phyloP scores from a whole-genome alignment of 2,797 vertebrate species.

The Myotis pilosus region DNA sequence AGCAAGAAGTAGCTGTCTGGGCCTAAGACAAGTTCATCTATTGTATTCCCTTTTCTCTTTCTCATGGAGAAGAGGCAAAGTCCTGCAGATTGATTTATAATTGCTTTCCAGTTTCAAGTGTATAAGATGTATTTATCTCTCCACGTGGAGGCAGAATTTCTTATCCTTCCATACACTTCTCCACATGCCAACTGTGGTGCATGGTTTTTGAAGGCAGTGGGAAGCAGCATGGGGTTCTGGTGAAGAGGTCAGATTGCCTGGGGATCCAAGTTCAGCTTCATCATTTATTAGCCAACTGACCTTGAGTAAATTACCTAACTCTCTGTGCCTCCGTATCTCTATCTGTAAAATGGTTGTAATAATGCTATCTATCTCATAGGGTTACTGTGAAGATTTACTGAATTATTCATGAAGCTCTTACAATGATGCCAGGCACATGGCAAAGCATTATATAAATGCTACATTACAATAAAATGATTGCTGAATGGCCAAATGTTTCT shows the following conservation, averaged over 20 bases:
- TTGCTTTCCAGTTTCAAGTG: neutral
- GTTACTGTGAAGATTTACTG: neutral
- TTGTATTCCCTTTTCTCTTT: neutral
- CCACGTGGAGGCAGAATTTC: neutral
- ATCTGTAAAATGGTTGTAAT: neutral
- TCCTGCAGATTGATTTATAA: neutral
- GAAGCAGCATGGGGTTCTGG: neutral
- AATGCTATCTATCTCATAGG: neutral
- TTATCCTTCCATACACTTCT: neutral
- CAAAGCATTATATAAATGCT: neutral
- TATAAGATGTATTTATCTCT: neutral
- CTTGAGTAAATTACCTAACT: neutral
- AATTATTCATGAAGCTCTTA: neutral
- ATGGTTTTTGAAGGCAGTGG: neutral
- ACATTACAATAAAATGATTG: constrained; percentile 28
- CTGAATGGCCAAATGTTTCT: neutral
- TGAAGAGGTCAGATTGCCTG: neutral
- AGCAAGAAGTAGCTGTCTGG: neutral
- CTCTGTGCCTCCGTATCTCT: neutral
- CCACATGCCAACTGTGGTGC: neutral
- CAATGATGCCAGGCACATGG: neutral
- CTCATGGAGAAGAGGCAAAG: neutral
- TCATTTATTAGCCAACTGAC: neutral
- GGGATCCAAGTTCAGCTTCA: neutral
- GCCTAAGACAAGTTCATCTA: neutral